A percentile compares a stretch with the other conserved stretches of the same genome.
Conservation (phyloP, 2,113 vertebrate genomes). For the Caranx ignobilis region DNA sequence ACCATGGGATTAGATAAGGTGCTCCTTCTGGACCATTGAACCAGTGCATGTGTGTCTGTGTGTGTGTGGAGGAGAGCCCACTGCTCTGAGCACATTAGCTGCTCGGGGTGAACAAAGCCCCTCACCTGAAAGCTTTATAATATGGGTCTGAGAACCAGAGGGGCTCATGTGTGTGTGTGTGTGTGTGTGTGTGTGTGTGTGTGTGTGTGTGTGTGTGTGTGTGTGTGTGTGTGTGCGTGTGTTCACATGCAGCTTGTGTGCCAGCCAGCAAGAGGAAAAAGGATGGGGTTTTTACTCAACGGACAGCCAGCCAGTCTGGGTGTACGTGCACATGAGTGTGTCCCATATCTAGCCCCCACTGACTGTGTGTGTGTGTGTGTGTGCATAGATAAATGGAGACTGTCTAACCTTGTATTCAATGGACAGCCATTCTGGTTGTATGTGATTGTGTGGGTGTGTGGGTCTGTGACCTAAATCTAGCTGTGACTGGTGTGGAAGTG, state of each 20-base stretch:
- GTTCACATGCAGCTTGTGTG: slow-evolving; percentile 6
- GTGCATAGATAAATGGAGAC: slow-evolving; percentile 48
- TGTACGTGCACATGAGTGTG: slow-evolving; percentile 27
- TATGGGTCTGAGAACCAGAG: slow-evolving; percentile 56
- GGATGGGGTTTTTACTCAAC: slow-evolving; percentile 40
- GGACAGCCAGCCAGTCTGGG: slow-evolving; percentile 15
- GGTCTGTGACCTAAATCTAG: slow-evolving; percentile 68
- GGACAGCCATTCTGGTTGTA: slow-evolving; percentile 46
- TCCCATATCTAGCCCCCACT: slow-evolving; percentile 27
- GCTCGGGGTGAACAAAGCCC: slow-evolving; percentile 78
- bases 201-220: slow-evolving; percentile 42
- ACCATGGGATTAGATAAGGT: slow-evolving; percentile 83
- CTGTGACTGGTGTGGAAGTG: slow-evolving; percentile 30
- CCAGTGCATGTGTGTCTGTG: slow-evolving; percentile 45
- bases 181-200: slow-evolving; percentile 12
- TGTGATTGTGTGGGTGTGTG: slow-evolving; percentile 41
- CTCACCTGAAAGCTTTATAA: slow-evolving; percentile 78
- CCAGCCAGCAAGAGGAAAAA: slow-evolving; percentile 14
- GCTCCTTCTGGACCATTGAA: slow-evolving; percentile 81
- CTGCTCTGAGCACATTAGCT: slow-evolving; percentile 80
- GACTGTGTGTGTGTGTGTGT: slow-evolving; percentile 1
- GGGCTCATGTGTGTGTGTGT: slow-evolving; percentile 19
- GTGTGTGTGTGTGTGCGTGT: slow-evolving; percentile 23
- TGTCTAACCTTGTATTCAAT: slow-evolving; percentile 60
- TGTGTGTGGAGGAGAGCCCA: slow-evolving; percentile 55